phyloP scores from a whole-genome alignment of 92 coral and sea anemone species.

The Porites divaricata region DNA sequence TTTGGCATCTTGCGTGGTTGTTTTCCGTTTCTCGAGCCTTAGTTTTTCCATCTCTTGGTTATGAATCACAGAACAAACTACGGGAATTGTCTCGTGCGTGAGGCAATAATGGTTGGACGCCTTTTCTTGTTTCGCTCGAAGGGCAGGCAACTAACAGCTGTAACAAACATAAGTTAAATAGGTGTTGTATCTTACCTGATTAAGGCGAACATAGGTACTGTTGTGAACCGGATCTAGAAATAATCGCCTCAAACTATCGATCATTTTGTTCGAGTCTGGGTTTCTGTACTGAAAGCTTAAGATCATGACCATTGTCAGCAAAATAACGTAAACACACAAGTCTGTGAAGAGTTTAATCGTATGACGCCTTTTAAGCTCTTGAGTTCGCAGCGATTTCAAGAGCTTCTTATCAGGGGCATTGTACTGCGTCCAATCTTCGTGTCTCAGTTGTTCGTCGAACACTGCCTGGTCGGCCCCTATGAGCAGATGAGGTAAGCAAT shows the following conservation, averaged over 20 bases:
- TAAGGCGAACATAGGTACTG: constrained; percentile 27
- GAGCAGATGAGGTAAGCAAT: constrained; percentile 2
- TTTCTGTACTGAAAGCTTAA: constrained; percentile 71
- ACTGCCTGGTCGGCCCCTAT: constrained; percentile 26
- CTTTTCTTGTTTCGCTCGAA: too few species aligned
- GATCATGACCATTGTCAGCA: constrained; percentile 53
- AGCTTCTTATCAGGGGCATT: constrained; percentile 57
- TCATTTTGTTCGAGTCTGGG: constrained; percentile 59
- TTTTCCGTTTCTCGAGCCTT: too few species aligned
- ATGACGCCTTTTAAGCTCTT: constrained; percentile 43
- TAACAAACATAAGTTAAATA: too few species aligned
- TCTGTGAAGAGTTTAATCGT: constrained; percentile 54
- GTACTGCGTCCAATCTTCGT: constrained; percentile 28
- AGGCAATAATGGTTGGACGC: too few species aligned
- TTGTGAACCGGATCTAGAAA: constrained; percentile 58
- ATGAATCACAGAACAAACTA: too few species aligned
- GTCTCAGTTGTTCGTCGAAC: constrained; percentile 2
- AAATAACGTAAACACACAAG: constrained; percentile 55
- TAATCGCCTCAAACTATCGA: constrained; percentile 46
- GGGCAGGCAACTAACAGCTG: too few species aligned
- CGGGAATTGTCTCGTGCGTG: too few species aligned
- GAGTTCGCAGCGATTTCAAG: constrained; percentile 46
- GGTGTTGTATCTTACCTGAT: constrained; percentile 5
- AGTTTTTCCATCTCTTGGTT: too few species aligned
- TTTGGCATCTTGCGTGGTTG: too few species aligned